Percentiles rank a stretch among this genome's conserved stretches.
Conservation (phyloP, 2,888 invertebrate genomes). For the Oscheius sp. region DNA sequence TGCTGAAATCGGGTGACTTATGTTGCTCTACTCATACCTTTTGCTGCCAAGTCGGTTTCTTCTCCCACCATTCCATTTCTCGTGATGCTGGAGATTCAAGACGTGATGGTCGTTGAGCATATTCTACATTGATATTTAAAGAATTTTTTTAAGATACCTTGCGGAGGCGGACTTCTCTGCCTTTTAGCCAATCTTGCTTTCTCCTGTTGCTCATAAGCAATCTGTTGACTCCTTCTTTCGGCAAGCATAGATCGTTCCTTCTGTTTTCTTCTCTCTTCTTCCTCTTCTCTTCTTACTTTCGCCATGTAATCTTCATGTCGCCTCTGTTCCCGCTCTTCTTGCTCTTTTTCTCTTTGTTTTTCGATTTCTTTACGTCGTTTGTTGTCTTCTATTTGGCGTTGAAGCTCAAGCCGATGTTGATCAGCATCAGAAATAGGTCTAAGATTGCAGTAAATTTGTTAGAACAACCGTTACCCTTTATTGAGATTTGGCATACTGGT, state of each 20-base stretch:
- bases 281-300: slow-evolving; percentile 43
- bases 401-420: slow-evolving; percentile 48
- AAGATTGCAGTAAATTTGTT: not conserved
- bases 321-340: slow-evolving; percentile 52
- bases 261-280: slow-evolving; percentile 38
- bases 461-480: slow-evolving; percentile 6
- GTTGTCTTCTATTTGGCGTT: slow-evolving; percentile 58
- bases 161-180: slow-evolving; percentile 20
- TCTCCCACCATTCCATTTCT: slow-evolving; percentile 60
- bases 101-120: not conserved
- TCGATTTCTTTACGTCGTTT: slow-evolving; percentile 47
- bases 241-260: slow-evolving; percentile 42
- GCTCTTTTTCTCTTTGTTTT: slow-evolving; percentile 53
- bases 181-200: slow-evolving; percentile 1
- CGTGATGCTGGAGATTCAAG: slow-evolving; percentile 32
- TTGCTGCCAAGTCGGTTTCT: slow-evolving; percentile 50
- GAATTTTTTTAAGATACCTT: not conserved
- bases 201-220: slow-evolving; percentile 39
- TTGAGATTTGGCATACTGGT: slow-evolving; percentile 21
- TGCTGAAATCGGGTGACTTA: too few species aligned
- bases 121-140: not conserved
- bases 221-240: slow-evolving; percentile 43
- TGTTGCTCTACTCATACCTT: slow-evolving; percentile 31
- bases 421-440: slow-evolving; percentile 34
- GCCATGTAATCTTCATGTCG: slow-evolving; percentile 48